Percentiles rank a stretch among this genome's conserved stretches.
These are phyloP conservation scores for Zeus faber DNA, from an alignment of 2,113 vertebrate genomes.

Conservation along the genomic window DNA sequence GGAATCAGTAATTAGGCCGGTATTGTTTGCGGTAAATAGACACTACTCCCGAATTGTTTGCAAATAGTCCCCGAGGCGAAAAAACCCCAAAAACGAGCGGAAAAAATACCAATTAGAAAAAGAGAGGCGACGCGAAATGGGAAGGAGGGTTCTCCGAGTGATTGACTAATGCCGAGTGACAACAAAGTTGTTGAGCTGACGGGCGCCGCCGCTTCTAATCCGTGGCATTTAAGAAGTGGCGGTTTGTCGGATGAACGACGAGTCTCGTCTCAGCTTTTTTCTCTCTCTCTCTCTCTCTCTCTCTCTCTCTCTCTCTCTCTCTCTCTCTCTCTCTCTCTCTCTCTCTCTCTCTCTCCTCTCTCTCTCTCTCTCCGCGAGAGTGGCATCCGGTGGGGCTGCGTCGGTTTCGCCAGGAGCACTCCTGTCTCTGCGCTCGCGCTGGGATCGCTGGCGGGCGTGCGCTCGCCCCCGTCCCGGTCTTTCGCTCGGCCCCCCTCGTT, in stretches of 20 bases:
- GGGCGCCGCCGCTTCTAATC: constrained; percentile 26
- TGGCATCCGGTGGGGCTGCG: no score
- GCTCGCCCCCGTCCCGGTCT: no score
- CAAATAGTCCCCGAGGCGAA: constrained; percentile 68
- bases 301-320: not conserved
- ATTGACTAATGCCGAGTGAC: constrained; percentile 59
- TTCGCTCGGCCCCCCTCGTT: no score
- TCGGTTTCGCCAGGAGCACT: no score
- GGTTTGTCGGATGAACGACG: not conserved
- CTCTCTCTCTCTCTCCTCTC: not conserved
- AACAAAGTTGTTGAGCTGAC: constrained; percentile 43
- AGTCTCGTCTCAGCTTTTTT: not conserved
- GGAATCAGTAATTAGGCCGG: constrained; percentile 76
- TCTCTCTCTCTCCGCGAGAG: not conserved
- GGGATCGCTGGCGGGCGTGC: no score
- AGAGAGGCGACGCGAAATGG: constrained; percentile 47
- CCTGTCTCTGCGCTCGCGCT: no score
- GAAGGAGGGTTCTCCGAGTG: constrained; percentile 51
- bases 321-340: not conserved
- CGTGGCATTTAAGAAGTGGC: constrained; percentile 34
- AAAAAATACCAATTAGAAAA: constrained; percentile 68
- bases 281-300: not conserved
- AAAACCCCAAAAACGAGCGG: constrained; percentile 24
- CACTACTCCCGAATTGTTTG: constrained; percentile 74
- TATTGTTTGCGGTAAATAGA: constrained; percentile 81